Evolutionary conservation across 2,888 invertebrate species (phyloP), one percentile per base, ranked within the genome.

Genomic region (Eristalis intricaria): DNA sequence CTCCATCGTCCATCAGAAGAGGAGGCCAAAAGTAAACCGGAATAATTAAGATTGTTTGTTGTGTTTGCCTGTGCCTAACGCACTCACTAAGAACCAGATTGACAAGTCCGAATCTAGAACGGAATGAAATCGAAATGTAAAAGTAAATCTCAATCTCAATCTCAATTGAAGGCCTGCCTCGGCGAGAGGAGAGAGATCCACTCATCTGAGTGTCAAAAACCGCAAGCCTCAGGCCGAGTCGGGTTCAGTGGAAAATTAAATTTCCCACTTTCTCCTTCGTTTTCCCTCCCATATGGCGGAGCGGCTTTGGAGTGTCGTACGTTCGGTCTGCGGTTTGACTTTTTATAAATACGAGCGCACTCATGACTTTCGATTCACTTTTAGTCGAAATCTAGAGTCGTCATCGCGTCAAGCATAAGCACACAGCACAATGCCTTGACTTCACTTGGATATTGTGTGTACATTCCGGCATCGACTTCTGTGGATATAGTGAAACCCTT

Each of bases 211-310:
- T 19, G 19, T 50, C 32, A 68, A 43, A 71, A 74, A 15, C 11
- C n/a, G 61, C 60, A 76, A n/a, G 68, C 73, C 68, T n/a, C 50
- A 65, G 66, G 15, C 29, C 63, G 40, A n/a, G 15, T 8, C 50
- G 19, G n/a, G 50, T 50, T 50, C 50, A 84, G 84, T 88, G 84
- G 89, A 89, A 89, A 89, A 89, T 64, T 73, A 77, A 88, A 90
- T 90, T 92, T 91, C 91, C 90, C 91, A 92, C 92, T 92, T 92
- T 92, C 92, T 91, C 92, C 90, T 76, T 86, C 88, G 66, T 79
- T 77, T 88, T 88, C 80, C 87, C 86, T 78, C 78, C 82, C 68
- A 88, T 69, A 43, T 77, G 40, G 61, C 63, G 61, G 66, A 65
- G 61, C 60, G 65, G n/a, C 26, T 58, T 22, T n/a, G 66, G 7